phyloP scores from a whole-genome alignment of 2,797 vertebrate genomes.

The Atherinosoma microstoma region DNA sequence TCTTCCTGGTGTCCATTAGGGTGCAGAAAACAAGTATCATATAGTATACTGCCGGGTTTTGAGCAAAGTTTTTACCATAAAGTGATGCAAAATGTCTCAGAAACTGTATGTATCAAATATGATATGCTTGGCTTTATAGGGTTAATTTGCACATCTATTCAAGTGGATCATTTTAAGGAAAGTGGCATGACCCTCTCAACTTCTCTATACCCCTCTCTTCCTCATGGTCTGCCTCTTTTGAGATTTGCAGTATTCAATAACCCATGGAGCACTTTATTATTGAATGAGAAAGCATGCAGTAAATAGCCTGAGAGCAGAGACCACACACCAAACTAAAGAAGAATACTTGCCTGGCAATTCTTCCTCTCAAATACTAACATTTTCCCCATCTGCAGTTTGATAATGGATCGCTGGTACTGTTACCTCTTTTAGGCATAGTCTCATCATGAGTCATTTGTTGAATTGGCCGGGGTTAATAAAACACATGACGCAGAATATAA shows the following conservation, averaged over 20 bases:
- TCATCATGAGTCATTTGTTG: not conserved
- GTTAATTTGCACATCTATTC: not conserved
- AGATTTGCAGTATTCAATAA: not conserved
- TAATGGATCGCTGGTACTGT: not conserved
- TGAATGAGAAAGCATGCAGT: not conserved
- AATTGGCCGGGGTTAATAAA: not conserved
- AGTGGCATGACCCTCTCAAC: not conserved
- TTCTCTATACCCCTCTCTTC: not conserved
- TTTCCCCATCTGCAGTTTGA: too few relatives aligned
- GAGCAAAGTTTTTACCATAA: too few relatives aligned
- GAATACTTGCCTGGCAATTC: not conserved
- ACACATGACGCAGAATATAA: not conserved
- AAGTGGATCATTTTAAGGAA: not conserved
- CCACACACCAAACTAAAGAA: not conserved
- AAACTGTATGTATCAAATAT: too few relatives aligned
- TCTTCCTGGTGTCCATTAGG: too few relatives aligned
- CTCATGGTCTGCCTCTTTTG: not conserved
- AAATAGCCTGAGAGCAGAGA: not conserved
- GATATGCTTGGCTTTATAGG: too few relatives aligned
- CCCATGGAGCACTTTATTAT: not conserved
- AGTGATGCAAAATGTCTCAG: too few relatives aligned
- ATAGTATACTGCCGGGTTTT: too few relatives aligned
- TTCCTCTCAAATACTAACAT: not conserved
- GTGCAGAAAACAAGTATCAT: too few relatives aligned
- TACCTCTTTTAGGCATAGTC: not conserved